Conservation (phyloP, 2,888 invertebrate genomes). For the Lithophane semibrunnea region DNA sequence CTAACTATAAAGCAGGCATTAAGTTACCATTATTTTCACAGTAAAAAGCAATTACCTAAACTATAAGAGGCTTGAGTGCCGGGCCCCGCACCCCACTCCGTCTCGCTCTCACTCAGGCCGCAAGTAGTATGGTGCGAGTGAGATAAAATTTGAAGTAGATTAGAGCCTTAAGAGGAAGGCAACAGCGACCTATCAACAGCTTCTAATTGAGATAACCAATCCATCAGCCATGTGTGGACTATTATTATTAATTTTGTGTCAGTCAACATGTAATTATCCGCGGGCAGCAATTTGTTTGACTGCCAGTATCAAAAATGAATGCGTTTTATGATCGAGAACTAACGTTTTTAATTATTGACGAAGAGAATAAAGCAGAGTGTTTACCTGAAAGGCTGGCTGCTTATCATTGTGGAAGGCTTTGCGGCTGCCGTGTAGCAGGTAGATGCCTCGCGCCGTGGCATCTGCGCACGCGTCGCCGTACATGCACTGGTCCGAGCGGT, state of each 20-base stretch:
- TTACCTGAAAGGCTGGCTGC: conserved; percentile 94
- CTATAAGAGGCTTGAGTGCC: too few species aligned
- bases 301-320: background rate
- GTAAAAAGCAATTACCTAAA: too few species aligned
- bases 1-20: too few species aligned
- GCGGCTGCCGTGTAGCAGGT: conserved; percentile 96
- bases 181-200: background rate
- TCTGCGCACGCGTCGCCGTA: conserved; percentile 96
- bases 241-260: background rate
- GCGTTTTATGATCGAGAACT: background rate
- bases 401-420: conserved; percentile 96
- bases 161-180: background rate
- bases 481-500: conserved; percentile 98
- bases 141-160: too few species aligned
- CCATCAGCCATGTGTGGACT: background rate
- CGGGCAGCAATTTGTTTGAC: background rate
- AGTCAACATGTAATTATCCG: background rate
- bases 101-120: too few species aligned
- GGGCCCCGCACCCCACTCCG: too few species aligned
- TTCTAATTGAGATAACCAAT: background rate
- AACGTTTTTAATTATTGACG: background rate
- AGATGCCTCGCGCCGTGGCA: conserved; percentile 93
- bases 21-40: too few species aligned
- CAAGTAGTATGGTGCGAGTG: too few species aligned
- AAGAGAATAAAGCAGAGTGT: background rate